Conservation (phyloP, 2,113 vertebrate species). For the Centropus bengalensis region DNA sequence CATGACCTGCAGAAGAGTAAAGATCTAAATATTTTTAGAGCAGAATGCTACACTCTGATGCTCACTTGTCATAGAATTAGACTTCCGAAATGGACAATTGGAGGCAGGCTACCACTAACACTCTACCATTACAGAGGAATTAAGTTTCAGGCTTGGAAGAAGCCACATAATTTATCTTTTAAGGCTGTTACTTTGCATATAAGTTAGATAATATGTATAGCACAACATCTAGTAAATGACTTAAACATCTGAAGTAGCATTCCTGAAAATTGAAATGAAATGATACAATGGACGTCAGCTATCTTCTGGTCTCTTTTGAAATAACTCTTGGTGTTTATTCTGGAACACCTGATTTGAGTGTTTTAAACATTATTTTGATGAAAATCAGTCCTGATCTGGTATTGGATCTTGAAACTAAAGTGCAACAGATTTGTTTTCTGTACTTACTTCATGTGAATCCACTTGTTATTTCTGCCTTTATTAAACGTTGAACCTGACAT, state of each 20-base stretch:
- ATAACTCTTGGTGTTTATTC: not conserved
- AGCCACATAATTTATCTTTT: not conserved
- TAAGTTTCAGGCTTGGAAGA: not conserved
- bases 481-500: not conserved
- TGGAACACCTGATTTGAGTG: not conserved
- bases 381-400: not conserved
- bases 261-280: not conserved
- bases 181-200: not conserved
- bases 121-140: not conserved
- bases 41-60: not conserved
- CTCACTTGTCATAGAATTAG: conserved; percentile 1
- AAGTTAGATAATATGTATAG: not conserved
- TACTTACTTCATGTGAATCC: not conserved
- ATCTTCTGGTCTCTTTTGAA: not conserved
- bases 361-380: not conserved
- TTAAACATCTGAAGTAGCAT: not conserved
- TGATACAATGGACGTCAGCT: not conserved
- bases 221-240: not conserved
- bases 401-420: not conserved
- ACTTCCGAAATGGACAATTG: conserved; percentile 4
- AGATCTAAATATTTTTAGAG: conserved; percentile 21
- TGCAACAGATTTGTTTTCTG: not conserved
- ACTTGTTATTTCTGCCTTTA: not conserved
- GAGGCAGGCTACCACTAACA: not conserved
- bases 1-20: not conserved